Percentiles rank a stretch among this genome's conserved stretches.
Conservation (phyloP, 2,888 invertebrate genomes). For the Ernsta delagoae region DNA sequence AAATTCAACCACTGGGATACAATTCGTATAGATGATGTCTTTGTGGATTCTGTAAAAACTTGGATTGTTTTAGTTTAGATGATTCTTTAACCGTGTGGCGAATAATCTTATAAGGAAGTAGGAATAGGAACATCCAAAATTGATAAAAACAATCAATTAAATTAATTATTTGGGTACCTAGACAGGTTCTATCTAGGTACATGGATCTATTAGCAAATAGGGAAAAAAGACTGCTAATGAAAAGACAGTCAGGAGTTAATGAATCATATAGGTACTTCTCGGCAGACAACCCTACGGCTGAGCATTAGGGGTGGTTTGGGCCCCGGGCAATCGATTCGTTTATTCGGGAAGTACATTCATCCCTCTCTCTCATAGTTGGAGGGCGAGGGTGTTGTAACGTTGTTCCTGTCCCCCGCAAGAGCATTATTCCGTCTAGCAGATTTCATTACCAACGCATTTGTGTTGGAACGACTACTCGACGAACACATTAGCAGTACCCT, state of each 20-base stretch:
- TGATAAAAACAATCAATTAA: no score
- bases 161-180: no score
- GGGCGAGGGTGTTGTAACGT: conserved; percentile 9
- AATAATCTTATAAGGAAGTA: no score
- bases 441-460: conserved; percentile 59
- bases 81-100: no score
- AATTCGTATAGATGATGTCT: not conserved
- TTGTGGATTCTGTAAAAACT: no score
- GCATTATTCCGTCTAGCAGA: conserved; percentile 64
- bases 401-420: conserved; percentile 53
- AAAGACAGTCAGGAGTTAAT: not conserved
- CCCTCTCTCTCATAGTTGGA: conserved; percentile 54
- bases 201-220: no score
- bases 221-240: not conserved
- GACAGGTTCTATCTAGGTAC: no score
- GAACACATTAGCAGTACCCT: no score
- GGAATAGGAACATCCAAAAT: no score
- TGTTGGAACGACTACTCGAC: not conserved
- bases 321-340: conserved; percentile 73
- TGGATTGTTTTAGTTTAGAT: no score
- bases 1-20: conserved; percentile 5
- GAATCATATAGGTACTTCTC: not conserved
- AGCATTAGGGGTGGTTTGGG: conserved; percentile 69
- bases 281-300: conserved; percentile 57
- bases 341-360: conserved; percentile 66